Percentiles rank a stretch among this genome's conserved stretches.
Conservation (phyloP, 2,797 vertebrate species). For the Mastacembelus armatus region DNA sequence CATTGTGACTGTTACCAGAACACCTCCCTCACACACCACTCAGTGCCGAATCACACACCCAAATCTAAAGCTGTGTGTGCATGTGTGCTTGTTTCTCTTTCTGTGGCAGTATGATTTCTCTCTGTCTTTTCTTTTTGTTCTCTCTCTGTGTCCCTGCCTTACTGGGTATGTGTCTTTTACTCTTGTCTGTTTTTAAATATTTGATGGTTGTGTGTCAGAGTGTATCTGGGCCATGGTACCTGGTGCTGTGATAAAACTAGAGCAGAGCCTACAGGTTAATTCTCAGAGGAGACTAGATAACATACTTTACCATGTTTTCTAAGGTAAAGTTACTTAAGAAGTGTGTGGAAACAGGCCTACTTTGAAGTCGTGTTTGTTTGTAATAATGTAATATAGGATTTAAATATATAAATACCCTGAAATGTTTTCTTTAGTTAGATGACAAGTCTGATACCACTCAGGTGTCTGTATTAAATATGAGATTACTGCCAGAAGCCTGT, state of each 20-base stretch:
- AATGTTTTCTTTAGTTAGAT: too few species aligned
- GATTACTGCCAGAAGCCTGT: not conserved
- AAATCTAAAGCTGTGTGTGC: slow-evolving; percentile 24
- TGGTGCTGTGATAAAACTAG: slow-evolving; percentile 75
- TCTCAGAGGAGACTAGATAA: slow-evolving; percentile 71
- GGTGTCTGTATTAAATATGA: not conserved
- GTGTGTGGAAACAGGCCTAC: slow-evolving; percentile 57
- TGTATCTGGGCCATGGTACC: slow-evolving; percentile 83
- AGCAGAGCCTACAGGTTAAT: slow-evolving; percentile 76
- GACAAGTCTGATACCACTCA: not conserved
- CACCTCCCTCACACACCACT: slow-evolving; percentile 55
- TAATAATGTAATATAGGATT: not conserved
- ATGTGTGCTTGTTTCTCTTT: slow-evolving; percentile 8
- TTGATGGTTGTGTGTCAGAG: slow-evolving; percentile 16
- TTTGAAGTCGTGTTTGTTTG: slow-evolving; percentile 35
- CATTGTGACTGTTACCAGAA: slow-evolving; percentile 81
- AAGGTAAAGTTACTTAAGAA: slow-evolving; percentile 65
- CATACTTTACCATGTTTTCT: slow-evolving; percentile 69
- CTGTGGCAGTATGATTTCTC: slow-evolving; percentile 17
- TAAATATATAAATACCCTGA: too few species aligned
- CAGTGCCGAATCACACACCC: slow-evolving; percentile 36
- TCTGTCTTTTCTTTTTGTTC: slow-evolving; percentile 28
- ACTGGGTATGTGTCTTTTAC: slow-evolving; percentile 15
- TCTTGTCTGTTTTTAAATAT: slow-evolving; percentile 23
- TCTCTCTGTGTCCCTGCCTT: slow-evolving; percentile 1